Conservation (phyloP, 2,888 invertebrate species). For the Amphipyra tragopoginis region DNA sequence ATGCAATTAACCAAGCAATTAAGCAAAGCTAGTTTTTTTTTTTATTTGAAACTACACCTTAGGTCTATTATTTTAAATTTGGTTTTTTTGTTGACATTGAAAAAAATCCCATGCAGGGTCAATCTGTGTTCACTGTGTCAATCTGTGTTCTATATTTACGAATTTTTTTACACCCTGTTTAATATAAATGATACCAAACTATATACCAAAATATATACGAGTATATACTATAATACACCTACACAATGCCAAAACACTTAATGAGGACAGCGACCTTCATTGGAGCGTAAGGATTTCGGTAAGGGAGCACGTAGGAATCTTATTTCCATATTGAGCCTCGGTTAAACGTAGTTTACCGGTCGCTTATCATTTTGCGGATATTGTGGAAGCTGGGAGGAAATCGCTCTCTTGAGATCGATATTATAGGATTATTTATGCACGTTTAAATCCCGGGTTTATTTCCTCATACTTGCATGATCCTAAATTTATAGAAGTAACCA, state of each 20-base stretch:
- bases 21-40: too few species aligned
- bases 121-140: too few species aligned
- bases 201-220: too few species aligned
- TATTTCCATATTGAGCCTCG: slow-evolving; percentile 21
- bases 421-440: slow-evolving; percentile 3
- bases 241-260: not conserved
- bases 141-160: too few species aligned
- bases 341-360: slow-evolving; percentile 13
- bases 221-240: too few species aligned
- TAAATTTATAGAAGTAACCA: not conserved
- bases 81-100: too few species aligned
- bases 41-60: too few species aligned
- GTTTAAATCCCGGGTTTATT: not conserved
- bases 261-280: slow-evolving; percentile 2
- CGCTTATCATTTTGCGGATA: slow-evolving; percentile 12
- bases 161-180: too few species aligned
- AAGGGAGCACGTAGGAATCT: slow-evolving; percentile 1
- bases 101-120: too few species aligned
- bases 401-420: slow-evolving; percentile 6
- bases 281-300: not conserved
- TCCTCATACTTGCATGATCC: not conserved
- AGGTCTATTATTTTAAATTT: too few species aligned
- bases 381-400: slow-evolving; percentile 12
- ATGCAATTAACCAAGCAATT: too few species aligned
- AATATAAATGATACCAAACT: too few species aligned